phyloP scores from a whole-genome alignment of 2,888 invertebrate genomes.

The Zygothrica quintamaculata region DNA sequence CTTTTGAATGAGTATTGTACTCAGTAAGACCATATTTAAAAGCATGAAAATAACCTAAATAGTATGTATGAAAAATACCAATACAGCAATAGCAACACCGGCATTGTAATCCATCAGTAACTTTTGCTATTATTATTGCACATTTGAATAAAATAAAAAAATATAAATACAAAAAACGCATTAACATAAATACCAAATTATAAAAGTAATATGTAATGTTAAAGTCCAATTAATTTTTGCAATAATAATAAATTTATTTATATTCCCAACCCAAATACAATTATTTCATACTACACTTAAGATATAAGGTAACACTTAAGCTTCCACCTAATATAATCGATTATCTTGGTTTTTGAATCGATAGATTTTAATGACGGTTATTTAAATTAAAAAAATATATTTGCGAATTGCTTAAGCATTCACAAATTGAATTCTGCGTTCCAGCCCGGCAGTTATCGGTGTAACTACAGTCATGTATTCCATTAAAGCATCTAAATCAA shows the following conservation, averaged over 20 bases:
- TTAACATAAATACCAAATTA: too few species aligned
- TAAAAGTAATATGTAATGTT: too few species aligned
- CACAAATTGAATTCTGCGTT: slow-evolving; percentile 65
- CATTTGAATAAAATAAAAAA: too few species aligned
- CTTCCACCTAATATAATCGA: too few species aligned
- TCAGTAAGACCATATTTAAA: slow-evolving; percentile 18
- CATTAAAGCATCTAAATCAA: slow-evolving; percentile 77
- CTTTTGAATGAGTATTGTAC: slow-evolving; percentile 49
- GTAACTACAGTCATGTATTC: slow-evolving; percentile 65
- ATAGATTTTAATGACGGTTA: not conserved
- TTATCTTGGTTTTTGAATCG: too few species aligned
- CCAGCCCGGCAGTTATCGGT: slow-evolving; percentile 63
- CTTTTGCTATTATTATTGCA: not conserved
- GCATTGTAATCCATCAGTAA: not conserved
- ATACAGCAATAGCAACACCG: not conserved
- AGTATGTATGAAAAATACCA: slow-evolving; percentile 18
- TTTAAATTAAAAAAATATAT: slow-evolving; percentile 6
- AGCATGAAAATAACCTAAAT: not conserved
- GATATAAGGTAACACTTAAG: too few species aligned
- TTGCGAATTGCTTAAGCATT: not conserved
- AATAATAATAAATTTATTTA: too few species aligned
- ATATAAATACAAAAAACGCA: too few species aligned
- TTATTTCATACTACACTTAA: too few species aligned
- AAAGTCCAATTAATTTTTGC: too few species aligned
- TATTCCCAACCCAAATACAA: too few species aligned